Evolutionary conservation across 2,113 vertebrate genomes (phyloP).

Genomic region (Crypturellus undulatus): DNA sequence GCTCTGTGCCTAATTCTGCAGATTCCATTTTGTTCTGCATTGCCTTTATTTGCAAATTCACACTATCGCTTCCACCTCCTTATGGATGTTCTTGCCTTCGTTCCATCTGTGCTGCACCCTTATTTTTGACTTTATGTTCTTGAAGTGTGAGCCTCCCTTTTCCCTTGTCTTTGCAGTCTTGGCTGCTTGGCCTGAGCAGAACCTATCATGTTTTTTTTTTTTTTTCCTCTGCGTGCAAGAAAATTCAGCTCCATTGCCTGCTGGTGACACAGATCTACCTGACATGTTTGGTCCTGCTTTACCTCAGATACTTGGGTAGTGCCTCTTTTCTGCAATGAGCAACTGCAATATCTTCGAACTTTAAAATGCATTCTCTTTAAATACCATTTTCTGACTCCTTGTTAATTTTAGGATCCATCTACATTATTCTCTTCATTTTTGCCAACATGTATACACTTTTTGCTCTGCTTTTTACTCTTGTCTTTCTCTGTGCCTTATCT

Average conservation of each 20-base stretch:
- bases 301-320: neutral
- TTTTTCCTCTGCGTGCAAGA: neutral
- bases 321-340: too few relatives aligned
- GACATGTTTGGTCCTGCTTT: neutral
- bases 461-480: neutral
- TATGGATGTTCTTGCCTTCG: neutral
- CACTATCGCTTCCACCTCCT: neutral
- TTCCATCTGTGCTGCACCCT: constrained; percentile 13
- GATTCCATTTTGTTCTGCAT: constrained; percentile 5
- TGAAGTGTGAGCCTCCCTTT: neutral
- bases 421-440: neutral
- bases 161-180: neutral
- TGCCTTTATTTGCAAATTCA: constrained; percentile 22
- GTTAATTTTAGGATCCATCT: neutral
- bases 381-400: neutral
- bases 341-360: neutral
- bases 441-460: neutral
- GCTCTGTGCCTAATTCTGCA: neutral
- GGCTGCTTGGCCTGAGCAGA: neutral
- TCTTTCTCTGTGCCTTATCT: neutral
- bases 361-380: neutral
- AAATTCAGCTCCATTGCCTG: too few relatives aligned
- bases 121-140: constrained; percentile 1
- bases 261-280: neutral
- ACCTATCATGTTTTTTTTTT: neutral